Base-by-base conservation (phyloP, 1,140 invertebrate species). In the Plodia interpunctella region DNA sequence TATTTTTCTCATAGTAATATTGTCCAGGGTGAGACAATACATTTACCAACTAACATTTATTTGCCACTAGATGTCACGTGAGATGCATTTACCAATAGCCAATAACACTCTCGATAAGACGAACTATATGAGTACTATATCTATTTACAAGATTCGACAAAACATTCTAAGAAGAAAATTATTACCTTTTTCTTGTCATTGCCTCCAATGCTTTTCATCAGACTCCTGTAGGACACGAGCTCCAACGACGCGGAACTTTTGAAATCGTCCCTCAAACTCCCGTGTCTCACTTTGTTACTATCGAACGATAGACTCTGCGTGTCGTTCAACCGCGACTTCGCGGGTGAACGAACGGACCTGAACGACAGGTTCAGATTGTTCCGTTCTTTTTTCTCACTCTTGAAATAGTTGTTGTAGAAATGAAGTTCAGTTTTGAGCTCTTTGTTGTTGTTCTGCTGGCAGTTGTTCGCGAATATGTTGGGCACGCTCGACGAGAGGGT, bases 381-480 rank as follows among this genome's bases (percentile, higher is more conserved):
- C 21, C 80, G 63, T 55, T 82, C 78, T n/a, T 78, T 74, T 18
- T 58, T 59, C n/a, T 68, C 68, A 55, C 70, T 78, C 17, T 84
- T 78, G 57, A 88, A 88, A 55, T 88, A 87, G 58, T 88, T 78
- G 25, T 80, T 80, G 44, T 83, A 70, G 59, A 88, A 87, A 17
- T 86, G 74, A 19, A 87, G 58, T 52, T 83, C 80, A n/a, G 70
- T 65, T 2, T 62, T 64, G 18, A 72, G 71, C 11, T 55, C 60
- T 49, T 60, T 57, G 54, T 59, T 49, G 28, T 53, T 11, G 61
- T 65, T 67, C 2, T 49, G 44, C 2, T 49, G 44, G 0, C 56
- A 53, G 57, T 71, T 70, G 18, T 72, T 72, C 8, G 63, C 61
- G 30, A 52, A 70, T 2, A 80, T 72, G 55, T 78, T 80, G 1